Evolutionary conservation across 2,797 vertebrate species (phyloP).

Genomic region (Limnodromus scolopaceus): DNA sequence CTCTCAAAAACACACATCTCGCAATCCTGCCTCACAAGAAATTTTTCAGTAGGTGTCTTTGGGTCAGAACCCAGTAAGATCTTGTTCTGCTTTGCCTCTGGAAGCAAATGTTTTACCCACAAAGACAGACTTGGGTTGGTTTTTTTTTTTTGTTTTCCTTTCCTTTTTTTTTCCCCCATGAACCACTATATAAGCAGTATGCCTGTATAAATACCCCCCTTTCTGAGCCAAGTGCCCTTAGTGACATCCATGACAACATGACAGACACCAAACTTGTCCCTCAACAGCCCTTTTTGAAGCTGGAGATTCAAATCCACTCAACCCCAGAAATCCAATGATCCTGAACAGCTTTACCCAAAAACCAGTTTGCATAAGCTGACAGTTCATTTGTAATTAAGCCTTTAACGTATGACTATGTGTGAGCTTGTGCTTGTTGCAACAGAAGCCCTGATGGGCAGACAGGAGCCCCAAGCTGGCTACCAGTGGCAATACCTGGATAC

Average conservation of each 20-base stretch:
- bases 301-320: background rate
- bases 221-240: background rate
- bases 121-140: background rate
- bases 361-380: slow-evolving; percentile 16
- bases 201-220: background rate
- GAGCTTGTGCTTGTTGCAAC: background rate
- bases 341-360: background rate
- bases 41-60: background rate
- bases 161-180: background rate
- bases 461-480: background rate
- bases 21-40: background rate
- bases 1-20: background rate
- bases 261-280: background rate
- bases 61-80: background rate
- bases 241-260: background rate
- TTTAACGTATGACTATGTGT: background rate
- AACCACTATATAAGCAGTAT: background rate
- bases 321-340: background rate
- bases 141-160: background rate
- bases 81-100: background rate
- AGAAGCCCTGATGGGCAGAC: background rate
- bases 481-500: background rate
- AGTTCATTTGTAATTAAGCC: slow-evolving; percentile 22
- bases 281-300: slow-evolving; percentile 26
- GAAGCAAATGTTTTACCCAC: background rate